Evolutionary conservation across 2,797 vertebrate species (phyloP), one percentile per base, ranked within the genome.

Genomic region (Buceros bicornis): DNA sequence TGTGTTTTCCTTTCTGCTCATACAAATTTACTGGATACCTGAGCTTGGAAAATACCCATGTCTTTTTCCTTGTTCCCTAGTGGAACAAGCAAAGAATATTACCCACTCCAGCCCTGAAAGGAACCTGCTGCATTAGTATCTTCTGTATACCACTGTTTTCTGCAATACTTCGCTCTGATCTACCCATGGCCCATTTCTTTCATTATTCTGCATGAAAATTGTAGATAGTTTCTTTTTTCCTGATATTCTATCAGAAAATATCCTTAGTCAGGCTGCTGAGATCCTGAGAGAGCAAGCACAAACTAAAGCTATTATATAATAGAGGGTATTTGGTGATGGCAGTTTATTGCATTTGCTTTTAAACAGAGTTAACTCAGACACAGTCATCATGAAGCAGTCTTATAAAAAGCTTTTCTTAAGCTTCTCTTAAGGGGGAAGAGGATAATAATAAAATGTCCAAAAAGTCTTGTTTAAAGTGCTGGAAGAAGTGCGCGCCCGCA

Each of bases 281-380:
- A 50, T 93, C 69, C 71, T 87, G 50, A 65, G 79, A 85, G 53
- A 88, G 21, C 67, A 31, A n/a, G 26, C 58, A 62, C 69, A 88
- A 93, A 83, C 69, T 74, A 9, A 73, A 91, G 53, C 37, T 91
- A 19, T 50, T 66, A 31, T 45, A 25, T 73, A 87, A 48, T 21
- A 89, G 62, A 76, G 48, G 48, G 40, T 13, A 51, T 87, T 90
- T 82, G 35, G 51, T 80, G 31, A 60, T 85, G 40, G 65, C 74
- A 19, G 40, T 76, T 92, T 86, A 83, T 69, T 88, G 33, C 58
- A 86, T 93, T 95, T 78, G 15, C 62, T 81, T 93, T 93, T 88
- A 73, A 91, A 96, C 47, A 67, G 20, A 51, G 72, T 73, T 80
- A 89, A 45, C 43, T 87, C 54, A 51, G 77, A 48, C 40, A 66